Conservation (phyloP, 2,113 vertebrate species). For the Plotosus lineatus region DNA sequence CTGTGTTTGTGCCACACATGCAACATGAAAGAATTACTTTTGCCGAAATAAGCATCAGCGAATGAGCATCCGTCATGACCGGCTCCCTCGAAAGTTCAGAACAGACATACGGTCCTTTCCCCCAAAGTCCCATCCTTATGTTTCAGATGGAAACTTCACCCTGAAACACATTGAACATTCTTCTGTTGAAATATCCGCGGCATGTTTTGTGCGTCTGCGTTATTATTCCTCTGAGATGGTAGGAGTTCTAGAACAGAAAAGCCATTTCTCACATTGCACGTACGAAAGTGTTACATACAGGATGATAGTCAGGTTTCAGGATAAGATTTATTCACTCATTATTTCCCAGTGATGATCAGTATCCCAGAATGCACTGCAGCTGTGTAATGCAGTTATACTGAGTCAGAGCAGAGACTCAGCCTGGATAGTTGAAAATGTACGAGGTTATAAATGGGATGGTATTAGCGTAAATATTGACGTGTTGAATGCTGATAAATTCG, state of each 20-base stretch:
- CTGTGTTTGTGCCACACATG: conserved; percentile 58
- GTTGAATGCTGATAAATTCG: neutral
- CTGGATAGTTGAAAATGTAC: neutral
- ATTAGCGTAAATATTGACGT: neutral
- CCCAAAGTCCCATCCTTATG: neutral
- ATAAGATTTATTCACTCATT: neutral
- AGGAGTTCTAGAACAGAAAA: no score
- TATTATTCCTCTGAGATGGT: no score
- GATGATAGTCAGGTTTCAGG: neutral
- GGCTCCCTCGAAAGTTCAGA: conserved; percentile 19
- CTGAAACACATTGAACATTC: neutral
- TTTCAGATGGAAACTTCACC: neutral
- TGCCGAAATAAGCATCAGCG: conserved; percentile 25
- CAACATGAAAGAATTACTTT: conserved; percentile 61
- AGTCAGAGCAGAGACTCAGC: neutral
- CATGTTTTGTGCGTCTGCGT: neutral
- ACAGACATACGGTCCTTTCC: conserved; percentile 16
- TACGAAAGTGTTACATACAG: neutral
- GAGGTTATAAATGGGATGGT: neutral
- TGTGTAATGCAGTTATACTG: neutral
- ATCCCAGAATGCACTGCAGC: neutral
- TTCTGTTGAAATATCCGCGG: neutral
- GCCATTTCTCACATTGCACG: neutral
- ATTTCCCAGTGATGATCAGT: neutral
- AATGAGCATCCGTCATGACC: conserved; percentile 47